phyloP scores from a whole-genome alignment of 2,888 invertebrate species.

The Drosophila fulvimacula region DNA sequence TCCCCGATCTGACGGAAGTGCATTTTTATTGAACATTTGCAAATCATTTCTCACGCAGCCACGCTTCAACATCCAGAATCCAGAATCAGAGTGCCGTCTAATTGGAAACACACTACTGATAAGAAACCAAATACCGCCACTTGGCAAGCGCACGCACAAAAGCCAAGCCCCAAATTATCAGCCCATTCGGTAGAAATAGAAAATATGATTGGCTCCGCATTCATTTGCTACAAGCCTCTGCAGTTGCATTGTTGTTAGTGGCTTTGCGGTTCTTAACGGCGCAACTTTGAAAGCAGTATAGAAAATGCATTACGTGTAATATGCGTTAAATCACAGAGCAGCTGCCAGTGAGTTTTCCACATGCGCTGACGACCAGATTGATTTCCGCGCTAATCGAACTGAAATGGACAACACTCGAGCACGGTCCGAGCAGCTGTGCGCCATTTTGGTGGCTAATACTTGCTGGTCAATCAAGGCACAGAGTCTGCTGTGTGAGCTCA shows the following conservation, averaged over 20 bases:
- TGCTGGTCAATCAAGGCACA: slow-evolving; percentile 5
- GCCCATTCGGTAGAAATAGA: slow-evolving; percentile 42
- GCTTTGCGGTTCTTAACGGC: slow-evolving; percentile 70
- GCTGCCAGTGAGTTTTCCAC: slow-evolving; percentile 45
- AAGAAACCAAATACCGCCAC: slow-evolving; percentile 63
- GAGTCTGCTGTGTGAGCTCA: slow-evolving; percentile 31
- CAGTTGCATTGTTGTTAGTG: slow-evolving; percentile 56
- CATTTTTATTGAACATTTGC: slow-evolving; percentile 46
- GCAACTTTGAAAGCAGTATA: slow-evolving; percentile 56
- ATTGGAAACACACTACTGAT: slow-evolving; percentile 47
- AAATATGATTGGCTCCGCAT: slow-evolving; percentile 52
- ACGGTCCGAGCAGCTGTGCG: slow-evolving; percentile 42
- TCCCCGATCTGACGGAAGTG: slow-evolving; percentile 60
- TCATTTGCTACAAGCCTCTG: slow-evolving; percentile 49
- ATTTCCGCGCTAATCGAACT: slow-evolving; percentile 78
- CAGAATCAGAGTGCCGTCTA: slow-evolving; percentile 39
- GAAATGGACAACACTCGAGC: slow-evolving; percentile 60
- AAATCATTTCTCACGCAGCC: slow-evolving; percentile 53
- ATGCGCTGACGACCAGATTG: slow-evolving; percentile 65
- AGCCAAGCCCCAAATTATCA: slow-evolving; percentile 43
- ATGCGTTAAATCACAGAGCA: slow-evolving; percentile 73
- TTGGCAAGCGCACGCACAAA: slow-evolving; percentile 61
- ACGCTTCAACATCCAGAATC: slow-evolving; percentile 11
- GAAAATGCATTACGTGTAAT: slow-evolving; percentile 76
- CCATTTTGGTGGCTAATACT: slow-evolving; percentile 38